These are phyloP conservation scores for Hirtodrosophila confusa DNA, from an alignment of 2,888 invertebrate genomes.

Conservation along the genomic window DNA sequence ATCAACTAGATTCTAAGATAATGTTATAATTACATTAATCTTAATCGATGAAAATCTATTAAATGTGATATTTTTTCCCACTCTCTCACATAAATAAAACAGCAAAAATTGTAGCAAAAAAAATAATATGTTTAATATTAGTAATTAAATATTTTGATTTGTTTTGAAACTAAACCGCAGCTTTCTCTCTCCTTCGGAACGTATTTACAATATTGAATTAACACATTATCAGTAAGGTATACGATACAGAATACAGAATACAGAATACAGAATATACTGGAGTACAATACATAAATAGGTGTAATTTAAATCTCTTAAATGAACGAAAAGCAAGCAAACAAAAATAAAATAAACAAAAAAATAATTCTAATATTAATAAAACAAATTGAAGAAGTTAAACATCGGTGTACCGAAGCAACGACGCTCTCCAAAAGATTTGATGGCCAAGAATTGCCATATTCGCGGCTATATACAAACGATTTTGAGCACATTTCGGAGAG, in stretches of 20 bases:
- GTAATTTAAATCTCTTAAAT: conserved; percentile 29
- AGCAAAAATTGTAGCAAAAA: conserved; percentile 46
- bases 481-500: conserved; percentile 16
- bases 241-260: conserved; percentile 28
- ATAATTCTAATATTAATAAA: conserved; percentile 9
- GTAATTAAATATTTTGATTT: conserved; percentile 47
- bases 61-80: no score
- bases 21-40: no score
- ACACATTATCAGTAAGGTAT: conserved; percentile 41
- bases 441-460: conserved; percentile 2
- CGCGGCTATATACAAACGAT: conserved; percentile 40
- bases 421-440: conserved; percentile 18
- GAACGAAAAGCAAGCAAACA: conserved; percentile 18
- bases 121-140: conserved; percentile 48
- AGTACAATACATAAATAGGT: conserved; percentile 46
- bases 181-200: conserved; percentile 5
- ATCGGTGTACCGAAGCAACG: conserved; percentile 35
- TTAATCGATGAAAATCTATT: no score
- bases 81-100: conserved; percentile 8
- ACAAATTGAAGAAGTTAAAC: conserved; percentile 1
- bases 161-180: conserved; percentile 54
- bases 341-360: conserved; percentile 11
- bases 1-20: no score
- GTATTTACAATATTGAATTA: conserved; percentile 63
- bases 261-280: conserved; percentile 28